Conservation (phyloP, 1,140 invertebrate genomes). For the Amphibalanus amphitrite region DNA sequence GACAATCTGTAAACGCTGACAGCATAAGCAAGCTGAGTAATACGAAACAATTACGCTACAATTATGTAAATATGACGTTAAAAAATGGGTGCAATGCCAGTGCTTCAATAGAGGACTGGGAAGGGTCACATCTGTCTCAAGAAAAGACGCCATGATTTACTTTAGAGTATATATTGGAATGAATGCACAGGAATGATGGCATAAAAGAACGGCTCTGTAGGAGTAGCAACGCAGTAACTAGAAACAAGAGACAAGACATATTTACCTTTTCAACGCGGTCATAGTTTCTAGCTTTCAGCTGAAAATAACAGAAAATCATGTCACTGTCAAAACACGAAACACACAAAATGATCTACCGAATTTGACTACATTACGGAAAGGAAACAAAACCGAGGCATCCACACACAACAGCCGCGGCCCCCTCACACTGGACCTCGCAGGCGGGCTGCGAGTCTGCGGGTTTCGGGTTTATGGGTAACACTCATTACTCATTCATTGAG, state of each 20-base stretch:
- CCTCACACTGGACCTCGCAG: too few species aligned
- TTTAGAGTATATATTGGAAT: neutral
- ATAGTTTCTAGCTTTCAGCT: slow-evolving; percentile 88
- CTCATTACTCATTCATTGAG: too few species aligned
- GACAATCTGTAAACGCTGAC: too few species aligned
- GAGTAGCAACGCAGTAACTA: neutral
- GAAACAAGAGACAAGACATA: slow-evolving; percentile 22
- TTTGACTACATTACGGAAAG: too few species aligned
- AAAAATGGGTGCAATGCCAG: neutral
- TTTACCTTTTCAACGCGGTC: slow-evolving; percentile 96
- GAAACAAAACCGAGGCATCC: too few species aligned
- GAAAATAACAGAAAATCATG: slow-evolving; percentile 24
- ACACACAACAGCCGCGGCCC: too few species aligned
- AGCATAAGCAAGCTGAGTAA: too few species aligned
- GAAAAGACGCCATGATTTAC: neutral
- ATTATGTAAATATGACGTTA: too few species aligned
- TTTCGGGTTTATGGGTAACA: too few species aligned
- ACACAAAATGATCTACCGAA: too few species aligned
- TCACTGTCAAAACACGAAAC: neutral
- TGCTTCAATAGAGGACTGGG: neutral
- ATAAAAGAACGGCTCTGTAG: neutral
- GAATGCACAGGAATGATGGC: neutral
- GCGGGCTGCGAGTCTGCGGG: too few species aligned
- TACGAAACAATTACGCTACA: too few species aligned
- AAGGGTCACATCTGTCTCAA: neutral